Base-by-base conservation (phyloP, 2,113 vertebrate genomes). In the Zeus faber region DNA sequence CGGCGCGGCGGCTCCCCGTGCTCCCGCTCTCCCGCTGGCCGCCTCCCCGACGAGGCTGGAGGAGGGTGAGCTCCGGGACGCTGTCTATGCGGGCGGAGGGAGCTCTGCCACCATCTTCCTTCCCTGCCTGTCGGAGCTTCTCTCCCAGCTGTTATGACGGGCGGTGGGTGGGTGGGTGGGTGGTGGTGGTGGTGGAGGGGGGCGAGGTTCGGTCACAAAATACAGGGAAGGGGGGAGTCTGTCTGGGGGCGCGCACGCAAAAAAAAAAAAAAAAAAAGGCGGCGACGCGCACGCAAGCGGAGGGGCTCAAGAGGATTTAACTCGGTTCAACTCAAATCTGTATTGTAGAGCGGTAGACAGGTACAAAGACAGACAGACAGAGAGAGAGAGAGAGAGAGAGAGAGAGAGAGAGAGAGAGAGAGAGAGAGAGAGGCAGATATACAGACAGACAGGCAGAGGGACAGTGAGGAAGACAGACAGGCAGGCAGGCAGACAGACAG, bases 141-240 rank as follows among this genome's bases (percentile, higher is more conserved):
- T 79, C 58, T n/a, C 62, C 79, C 83, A 77, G 85, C 79, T 83
- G 83, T 78, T 82, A n/a, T n/a, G n/a, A n/a, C n/a, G n/a, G n/a
- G n/a, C n/a, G n/a, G 79, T 76, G 72, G 60, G 51, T 70, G 67
- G 23, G 58, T 39, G 45, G 49, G 43, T 53, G 60, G 59, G 52
- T 68, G 51, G 49, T 53, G 16, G 25, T 40, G 21, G 27, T 39
- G 24, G 11, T 39, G 13, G 14, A 40, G 29, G 2, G n/a, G 16
- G 21, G 31, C 35, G 31, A 25, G 58, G 41, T 52, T 39, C 70
- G 31, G 25, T 53, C 44, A 29, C 50, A 51, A 41, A 59, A 72
- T 55, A 51, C 44, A 62, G 58, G 41, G 49, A 49, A 44, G 44
- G 43, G 58, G 31, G 54, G 6, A n/a, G n/a, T n/a, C n/a, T n/a